These are phyloP conservation scores for Athalia circularis DNA, from an alignment of 2,888 invertebrate species.

Conservation along the genomic window DNA sequence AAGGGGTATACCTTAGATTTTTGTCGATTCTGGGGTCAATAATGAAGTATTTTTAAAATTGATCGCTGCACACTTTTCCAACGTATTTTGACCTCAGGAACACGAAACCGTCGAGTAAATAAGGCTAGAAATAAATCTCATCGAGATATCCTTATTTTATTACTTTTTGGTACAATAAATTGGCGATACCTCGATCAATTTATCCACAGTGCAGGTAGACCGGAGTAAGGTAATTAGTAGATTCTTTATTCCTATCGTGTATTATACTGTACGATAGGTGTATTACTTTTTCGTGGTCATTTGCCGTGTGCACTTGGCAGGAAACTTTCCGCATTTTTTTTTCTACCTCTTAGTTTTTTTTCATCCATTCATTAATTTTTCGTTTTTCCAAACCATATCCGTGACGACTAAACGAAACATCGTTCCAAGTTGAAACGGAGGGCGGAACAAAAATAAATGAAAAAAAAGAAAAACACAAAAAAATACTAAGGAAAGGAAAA, in stretches of 20 bases:
- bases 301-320: conserved; percentile 15
- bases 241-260: conserved; percentile 3
- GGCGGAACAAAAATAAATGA: neutral
- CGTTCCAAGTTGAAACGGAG: neutral
- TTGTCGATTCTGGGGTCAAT: too few relatives aligned
- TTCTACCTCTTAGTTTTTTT: neutral
- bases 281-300: neutral
- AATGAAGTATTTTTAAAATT: too few relatives aligned
- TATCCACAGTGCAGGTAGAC: conserved; percentile 5
- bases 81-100: too few relatives aligned
- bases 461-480: neutral
- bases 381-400: neutral
- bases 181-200: too few relatives aligned
- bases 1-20: too few relatives aligned
- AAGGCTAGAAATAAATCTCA: too few relatives aligned
- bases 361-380: neutral
- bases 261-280: too few relatives aligned
- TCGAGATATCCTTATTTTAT: too few relatives aligned
- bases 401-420: too few relatives aligned
- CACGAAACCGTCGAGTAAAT: too few relatives aligned
- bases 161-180: too few relatives aligned
- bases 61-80: too few relatives aligned
- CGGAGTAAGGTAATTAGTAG: conserved; percentile 35
- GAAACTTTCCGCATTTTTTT: conserved; percentile 21
- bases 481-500: neutral